These are phyloP conservation scores for Zaprionus tsacasi DNA, from an alignment of 1,140 invertebrate genomes.

Conservation along the genomic window DNA sequence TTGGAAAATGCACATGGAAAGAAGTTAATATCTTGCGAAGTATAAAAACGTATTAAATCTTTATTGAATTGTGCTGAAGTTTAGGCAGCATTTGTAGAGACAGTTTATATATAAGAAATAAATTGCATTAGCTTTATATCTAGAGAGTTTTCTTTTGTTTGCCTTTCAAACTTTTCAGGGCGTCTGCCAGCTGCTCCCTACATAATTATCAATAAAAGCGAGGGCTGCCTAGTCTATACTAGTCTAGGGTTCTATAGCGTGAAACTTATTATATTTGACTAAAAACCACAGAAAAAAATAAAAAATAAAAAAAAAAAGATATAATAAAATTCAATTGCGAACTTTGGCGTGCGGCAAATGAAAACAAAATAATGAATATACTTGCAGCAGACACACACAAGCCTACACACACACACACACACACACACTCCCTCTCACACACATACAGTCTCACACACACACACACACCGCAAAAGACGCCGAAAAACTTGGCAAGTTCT, in stretches of 20 bases:
- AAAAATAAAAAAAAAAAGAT: constrained; percentile 61
- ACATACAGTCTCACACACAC: too few relatives aligned
- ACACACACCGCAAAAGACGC: constrained; percentile 49
- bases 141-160: too few relatives aligned
- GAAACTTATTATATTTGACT: constrained; percentile 68
- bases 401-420: constrained; percentile 21
- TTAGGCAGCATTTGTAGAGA: neutral
- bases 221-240: neutral
- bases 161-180: too few relatives aligned
- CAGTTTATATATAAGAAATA: neutral
- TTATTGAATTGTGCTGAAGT: neutral
- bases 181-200: neutral
- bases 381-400: constrained; percentile 46
- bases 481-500: constrained; percentile 68
- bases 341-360: constrained; percentile 64
- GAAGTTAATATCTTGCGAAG: neutral
- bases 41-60: neutral
- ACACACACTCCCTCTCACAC: neutral
- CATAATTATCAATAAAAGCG: constrained; percentile 41
- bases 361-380: constrained; percentile 81
- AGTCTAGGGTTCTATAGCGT: neutral
- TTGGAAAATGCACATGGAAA: neutral
- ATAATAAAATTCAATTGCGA: constrained; percentile 79
- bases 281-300: constrained; percentile 57
- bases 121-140: neutral